Evolutionary conservation across 2,113 vertebrate species (phyloP), one percentile per base, ranked within the genome.

Genomic region (Percina caprodes): DNA sequence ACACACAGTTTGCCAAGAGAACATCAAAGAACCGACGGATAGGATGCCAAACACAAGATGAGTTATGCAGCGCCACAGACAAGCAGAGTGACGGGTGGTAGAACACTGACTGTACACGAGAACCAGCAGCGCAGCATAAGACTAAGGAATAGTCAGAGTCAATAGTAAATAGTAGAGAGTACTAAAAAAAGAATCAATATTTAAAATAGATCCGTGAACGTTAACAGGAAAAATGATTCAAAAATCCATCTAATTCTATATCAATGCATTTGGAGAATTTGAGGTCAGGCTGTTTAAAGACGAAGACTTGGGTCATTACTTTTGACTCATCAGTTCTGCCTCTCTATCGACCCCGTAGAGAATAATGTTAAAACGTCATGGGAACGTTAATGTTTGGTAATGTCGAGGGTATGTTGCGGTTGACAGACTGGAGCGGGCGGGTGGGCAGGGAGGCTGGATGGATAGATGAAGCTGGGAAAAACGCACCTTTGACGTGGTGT

Each of bases 401-500:
- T 92, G 91, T 86, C 52, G 82, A 84, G 80, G 91, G 85, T 58
- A 90, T 86, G 88, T 80, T 86, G 91, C 87, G 71, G 71, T 88
- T 74, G 89, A 92, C 90, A 92, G 86, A 91, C 90, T 87, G 84
- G 91, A 91, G 91, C 74, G 86, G 83, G 89, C 61, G 76, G 88
- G 88, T 77, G 90, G 91, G 90, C 78, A 82, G 89, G 83, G 77
- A 88, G 89, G 88, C 87, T 92, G 85, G 88, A 89, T 90, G 93
- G 89, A 80, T 92, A 35, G 88, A 92, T 94, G 92, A 90, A 90
- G 91, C 82, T 91, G 88, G 91, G 86, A 85, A 26, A 52, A 92
- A 95, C 95, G 95, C 95, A 96, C 95, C 95, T 96, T 96, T 92
- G 94, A 93, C 90, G 95, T 93, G 85, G 95, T 94, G 93, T 95